Evolutionary conservation across 2,797 vertebrate species (phyloP).

Genomic region (Melanotaenia maccullochi): DNA sequence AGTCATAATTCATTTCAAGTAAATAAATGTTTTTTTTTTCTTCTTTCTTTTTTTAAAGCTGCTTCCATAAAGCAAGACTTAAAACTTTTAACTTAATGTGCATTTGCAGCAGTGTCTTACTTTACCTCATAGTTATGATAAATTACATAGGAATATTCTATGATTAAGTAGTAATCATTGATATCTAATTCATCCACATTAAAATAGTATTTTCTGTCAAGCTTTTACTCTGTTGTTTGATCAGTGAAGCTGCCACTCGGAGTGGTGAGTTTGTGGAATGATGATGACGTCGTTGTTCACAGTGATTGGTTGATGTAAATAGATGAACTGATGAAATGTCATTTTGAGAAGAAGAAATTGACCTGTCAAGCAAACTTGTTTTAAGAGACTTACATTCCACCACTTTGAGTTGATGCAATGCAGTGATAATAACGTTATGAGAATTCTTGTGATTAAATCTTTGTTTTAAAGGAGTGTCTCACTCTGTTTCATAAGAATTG

Average conservation of each 20-base stretch:
- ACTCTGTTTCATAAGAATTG: not conserved
- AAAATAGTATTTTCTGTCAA: constrained; percentile 1
- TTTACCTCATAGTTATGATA: not conserved
- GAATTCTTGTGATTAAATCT: not conserved
- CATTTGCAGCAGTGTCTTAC: not conserved
- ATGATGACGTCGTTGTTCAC: not conserved
- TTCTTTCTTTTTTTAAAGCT: not conserved
- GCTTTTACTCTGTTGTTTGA: too few species aligned
- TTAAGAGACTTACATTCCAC: not conserved
- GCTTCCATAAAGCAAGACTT: not conserved
- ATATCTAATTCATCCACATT: not conserved
- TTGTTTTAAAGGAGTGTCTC: not conserved
- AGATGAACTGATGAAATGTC: too few species aligned
- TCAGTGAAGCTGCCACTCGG: not conserved
- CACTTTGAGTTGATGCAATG: not conserved
- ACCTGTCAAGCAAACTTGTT: not conserved
- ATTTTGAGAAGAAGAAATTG: too few species aligned
- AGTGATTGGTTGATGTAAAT: not conserved
- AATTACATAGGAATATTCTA: not conserved
- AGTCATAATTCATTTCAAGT: not conserved
- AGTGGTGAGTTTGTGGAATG: not conserved
- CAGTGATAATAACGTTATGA: not conserved
- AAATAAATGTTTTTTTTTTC: not conserved
- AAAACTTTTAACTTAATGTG: not conserved
- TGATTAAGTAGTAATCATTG: too few species aligned